Conservation (phyloP, 1,140 invertebrate genomes). For the Brachystomella parvula region DNA sequence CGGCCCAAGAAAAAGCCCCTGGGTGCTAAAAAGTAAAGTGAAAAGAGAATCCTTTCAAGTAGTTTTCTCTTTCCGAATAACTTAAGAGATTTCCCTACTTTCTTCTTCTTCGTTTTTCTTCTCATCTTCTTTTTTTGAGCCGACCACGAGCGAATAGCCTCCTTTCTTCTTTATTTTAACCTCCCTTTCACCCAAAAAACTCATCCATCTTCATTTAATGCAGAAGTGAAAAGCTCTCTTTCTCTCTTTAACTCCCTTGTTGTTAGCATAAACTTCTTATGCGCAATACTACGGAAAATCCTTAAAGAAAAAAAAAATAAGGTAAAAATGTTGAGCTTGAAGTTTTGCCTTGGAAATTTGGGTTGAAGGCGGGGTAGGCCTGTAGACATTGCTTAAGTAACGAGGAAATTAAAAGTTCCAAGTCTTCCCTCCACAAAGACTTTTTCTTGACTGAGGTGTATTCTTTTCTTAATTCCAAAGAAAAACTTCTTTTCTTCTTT, state of each 20-base stretch:
- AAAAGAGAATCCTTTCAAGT: neutral
- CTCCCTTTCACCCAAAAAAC: neutral
- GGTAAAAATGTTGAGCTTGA: neutral
- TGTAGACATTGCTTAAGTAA: too few species aligned
- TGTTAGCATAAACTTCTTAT: neutral
- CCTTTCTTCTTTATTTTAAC: neutral
- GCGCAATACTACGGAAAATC: neutral
- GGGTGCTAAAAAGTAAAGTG: conserved; percentile 2
- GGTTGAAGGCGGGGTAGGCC: neutral
- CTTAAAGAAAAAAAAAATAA: neutral
- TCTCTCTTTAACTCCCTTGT: neutral
- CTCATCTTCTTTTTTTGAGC: too few species aligned
- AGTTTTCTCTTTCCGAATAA: conserved; percentile 1
- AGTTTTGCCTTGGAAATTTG: neutral
- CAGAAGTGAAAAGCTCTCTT: neutral
- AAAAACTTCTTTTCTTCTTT: neutral
- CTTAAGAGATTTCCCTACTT: neutral
- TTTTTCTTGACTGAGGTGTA: neutral
- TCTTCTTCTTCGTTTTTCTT: neutral
- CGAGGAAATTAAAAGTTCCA: neutral
- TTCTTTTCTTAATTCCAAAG: neutral
- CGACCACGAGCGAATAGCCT: neutral
- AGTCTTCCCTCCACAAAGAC: neutral
- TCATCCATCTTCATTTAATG: conserved; percentile 11
- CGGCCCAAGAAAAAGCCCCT: neutral